Evolutionary conservation across 1,140 invertebrate species (phyloP).

Genomic region (Euborellia annulipes): DNA sequence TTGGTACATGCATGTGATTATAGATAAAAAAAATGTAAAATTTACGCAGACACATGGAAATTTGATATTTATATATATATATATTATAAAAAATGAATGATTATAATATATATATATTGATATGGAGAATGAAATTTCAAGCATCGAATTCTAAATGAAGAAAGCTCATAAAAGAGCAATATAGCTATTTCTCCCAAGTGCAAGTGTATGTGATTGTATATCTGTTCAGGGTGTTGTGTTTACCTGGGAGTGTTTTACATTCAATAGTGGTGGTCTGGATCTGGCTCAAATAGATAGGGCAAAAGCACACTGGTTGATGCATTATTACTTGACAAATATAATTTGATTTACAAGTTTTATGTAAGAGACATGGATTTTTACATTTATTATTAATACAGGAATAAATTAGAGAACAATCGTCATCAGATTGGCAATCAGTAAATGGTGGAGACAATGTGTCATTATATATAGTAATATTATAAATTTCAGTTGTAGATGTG

Average conservation of each 20-base stretch:
- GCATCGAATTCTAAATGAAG: background rate
- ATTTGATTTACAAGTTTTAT: conserved; percentile 22
- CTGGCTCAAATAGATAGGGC: conserved; percentile 22
- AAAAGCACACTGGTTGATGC: conserved; percentile 35
- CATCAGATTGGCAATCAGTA: no score
- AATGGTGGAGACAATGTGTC: no score
- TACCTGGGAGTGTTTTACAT: conserved; percentile 41
- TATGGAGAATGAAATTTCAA: no score
- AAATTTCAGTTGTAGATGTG: background rate
- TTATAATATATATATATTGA: no score
- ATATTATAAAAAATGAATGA: no score
- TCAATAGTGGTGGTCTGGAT: conserved; percentile 17
- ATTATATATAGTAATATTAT: no score
- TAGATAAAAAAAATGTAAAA: no score
- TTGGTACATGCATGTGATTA: no score
- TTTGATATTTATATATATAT: no score
- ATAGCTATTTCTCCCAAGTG: conserved; percentile 4
- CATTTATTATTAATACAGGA: conserved; percentile 36
- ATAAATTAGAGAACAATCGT: conserved; percentile 33
- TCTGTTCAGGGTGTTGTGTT: conserved; percentile 20
- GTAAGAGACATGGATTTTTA: conserved; percentile 35
- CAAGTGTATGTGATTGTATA: conserved; percentile 1
- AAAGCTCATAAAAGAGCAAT: background rate
- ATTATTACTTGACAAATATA: conserved; percentile 29
- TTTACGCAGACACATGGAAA: no score